These are phyloP conservation scores for Odontamblyopus lacepedii DNA, from an alignment of 2,797 vertebrate genomes.

Conservation along the genomic window DNA sequence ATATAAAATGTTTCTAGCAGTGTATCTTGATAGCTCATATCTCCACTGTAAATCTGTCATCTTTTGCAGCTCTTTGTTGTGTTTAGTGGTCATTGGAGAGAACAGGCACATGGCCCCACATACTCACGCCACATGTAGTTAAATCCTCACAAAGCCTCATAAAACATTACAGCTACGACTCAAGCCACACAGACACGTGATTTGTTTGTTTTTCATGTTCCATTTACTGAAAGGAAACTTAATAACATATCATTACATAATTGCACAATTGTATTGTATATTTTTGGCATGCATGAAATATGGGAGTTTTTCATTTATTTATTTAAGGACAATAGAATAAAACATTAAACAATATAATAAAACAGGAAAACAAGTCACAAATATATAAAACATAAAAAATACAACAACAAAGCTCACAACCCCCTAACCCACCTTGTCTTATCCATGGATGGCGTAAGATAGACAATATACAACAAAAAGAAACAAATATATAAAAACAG, in stretches of 20 bases:
- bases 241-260: background rate
- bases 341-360: too few species aligned
- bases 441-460: too few species aligned
- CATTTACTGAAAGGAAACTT: background rate
- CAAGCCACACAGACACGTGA: background rate
- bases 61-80: slow-evolving; percentile 41
- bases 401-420: too few species aligned
- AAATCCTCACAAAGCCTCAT: slow-evolving; percentile 24
- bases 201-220: background rate
- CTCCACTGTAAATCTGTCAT: slow-evolving; percentile 50
- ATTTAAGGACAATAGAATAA: background rate
- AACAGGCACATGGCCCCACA: slow-evolving; percentile 1
- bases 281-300: background rate
- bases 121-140: slow-evolving; percentile 22
- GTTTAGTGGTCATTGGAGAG: slow-evolving; percentile 51
- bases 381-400: too few species aligned
- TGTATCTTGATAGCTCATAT: slow-evolving; percentile 41
- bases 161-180: slow-evolving; percentile 23
- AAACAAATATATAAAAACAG: too few species aligned
- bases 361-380: too few species aligned
- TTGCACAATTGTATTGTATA: background rate
- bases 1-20: slow-evolving; percentile 52
- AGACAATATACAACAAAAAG: too few species aligned
- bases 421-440: too few species aligned
- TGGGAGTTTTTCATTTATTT: too few species aligned